phyloP scores from a whole-genome alignment of 92 coral and sea anemone genomes.

The Porites rus region DNA sequence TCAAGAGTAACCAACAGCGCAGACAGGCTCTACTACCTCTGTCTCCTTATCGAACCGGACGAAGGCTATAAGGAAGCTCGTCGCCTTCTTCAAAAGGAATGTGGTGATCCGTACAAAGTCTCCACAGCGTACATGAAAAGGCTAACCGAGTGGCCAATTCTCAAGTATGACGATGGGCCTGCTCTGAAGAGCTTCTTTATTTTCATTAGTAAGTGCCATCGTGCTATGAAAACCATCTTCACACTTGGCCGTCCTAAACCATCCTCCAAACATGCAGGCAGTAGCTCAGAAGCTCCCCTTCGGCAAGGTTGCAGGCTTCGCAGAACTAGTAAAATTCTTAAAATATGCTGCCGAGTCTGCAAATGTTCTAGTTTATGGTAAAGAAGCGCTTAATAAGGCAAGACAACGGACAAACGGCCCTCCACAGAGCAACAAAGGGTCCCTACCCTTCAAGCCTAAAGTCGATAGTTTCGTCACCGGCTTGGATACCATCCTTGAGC shows the following conservation, averaged over 20 bases:
- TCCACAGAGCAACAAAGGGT: not conserved
- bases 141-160: conserved; percentile 56
- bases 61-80: conserved; percentile 64
- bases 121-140: conserved; percentile 59
- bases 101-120: conserved; percentile 44
- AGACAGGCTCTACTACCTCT: conserved; percentile 61
- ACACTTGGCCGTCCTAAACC: conserved; percentile 68
- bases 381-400: conserved; percentile 52
- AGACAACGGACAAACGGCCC: not conserved
- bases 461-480: conserved; percentile 2
- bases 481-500: not conserved
- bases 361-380: conserved; percentile 33
- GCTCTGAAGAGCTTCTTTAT: conserved; percentile 54
- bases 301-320: conserved; percentile 4
- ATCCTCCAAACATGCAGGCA: conserved; percentile 66
- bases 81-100: conserved; percentile 45
- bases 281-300: conserved; percentile 54
- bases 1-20: conserved; percentile 45
- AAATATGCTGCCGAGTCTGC: not conserved
- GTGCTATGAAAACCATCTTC: conserved; percentile 65
- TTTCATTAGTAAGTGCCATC: conserved; percentile 63
- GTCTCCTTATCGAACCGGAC: conserved; percentile 9
- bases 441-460: not conserved
- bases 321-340: not conserved
- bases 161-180: conserved; percentile 68